Conservation (phyloP, 1,140 invertebrate genomes). For the Trinorchestia longiramus region DNA sequence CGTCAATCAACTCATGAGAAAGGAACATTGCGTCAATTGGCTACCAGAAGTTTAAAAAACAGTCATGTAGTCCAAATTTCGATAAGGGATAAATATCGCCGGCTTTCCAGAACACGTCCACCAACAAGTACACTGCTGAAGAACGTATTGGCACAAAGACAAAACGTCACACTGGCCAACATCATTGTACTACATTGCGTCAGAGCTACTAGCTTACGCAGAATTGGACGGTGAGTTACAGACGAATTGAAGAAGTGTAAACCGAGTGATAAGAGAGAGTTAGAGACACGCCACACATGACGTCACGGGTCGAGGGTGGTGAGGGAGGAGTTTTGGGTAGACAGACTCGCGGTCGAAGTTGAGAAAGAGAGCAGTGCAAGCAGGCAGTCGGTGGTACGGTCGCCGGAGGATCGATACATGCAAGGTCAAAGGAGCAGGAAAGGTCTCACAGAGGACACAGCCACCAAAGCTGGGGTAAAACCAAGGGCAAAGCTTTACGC, state of each 20-base stretch:
- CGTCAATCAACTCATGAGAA: not conserved
- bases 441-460: slow-evolving; percentile 43
- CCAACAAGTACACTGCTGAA: too few species aligned
- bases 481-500: not conserved
- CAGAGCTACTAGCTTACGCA: not conserved
- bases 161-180: not conserved
- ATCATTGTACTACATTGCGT: not conserved
- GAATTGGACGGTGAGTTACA: not conserved
- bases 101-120: not conserved
- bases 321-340: not conserved
- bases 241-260: not conserved
- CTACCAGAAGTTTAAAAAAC: not conserved
- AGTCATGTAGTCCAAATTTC: too few species aligned
- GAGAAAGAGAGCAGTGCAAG: not conserved
- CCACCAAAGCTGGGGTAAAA: not conserved
- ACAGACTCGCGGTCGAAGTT: not conserved
- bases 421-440: slow-evolving; percentile 39
- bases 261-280: not conserved
- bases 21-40: not conserved
- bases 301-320: not conserved
- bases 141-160: not conserved
- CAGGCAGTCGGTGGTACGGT: not conserved
- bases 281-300: not conserved
- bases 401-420: not conserved
- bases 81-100: not conserved